Base-by-base conservation (phyloP, 2,888 invertebrate species). In the Stenurella melanura region DNA sequence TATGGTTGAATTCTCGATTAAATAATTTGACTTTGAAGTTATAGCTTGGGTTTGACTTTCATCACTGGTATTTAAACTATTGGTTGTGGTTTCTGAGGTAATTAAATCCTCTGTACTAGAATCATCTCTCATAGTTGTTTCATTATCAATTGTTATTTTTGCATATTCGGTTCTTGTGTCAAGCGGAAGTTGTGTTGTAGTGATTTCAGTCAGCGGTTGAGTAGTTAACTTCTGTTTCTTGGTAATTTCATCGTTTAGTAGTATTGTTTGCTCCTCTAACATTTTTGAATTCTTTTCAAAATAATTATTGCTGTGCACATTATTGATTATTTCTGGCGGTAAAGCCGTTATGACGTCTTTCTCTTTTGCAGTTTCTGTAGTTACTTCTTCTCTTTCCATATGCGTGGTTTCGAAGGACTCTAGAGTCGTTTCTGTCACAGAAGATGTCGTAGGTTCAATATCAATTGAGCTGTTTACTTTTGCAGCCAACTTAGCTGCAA, bases 71-170 rank as follows among this genome's bases (percentile, higher is more conserved):
- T 82, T 79, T 57, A 82, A 72, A 38, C 80, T 78, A 56, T 83
- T 85, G 0, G 89, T 89, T 5, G 89, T 89, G 0, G 89, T 88
- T 83, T 89, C 89, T 81, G 89, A 82, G 6, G 89, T 89, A 42
- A 89, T 81, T 42, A 89, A 83, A 80, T 89, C 89, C 84, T 89
- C 89, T 6, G 88, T 87, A 74, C 87, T 89, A 4, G 86, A 81
- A 61, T 34, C 30, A 34, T 34, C 30, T 15, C 0, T 75, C 18
- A 78, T 60, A 64, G 73, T 77, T 50, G 34, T 69, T 42, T 63
- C 72, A 19, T 67, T 63, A 57, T 70, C 19, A 72, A 54, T 54
- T 42, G 69, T 50, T 50, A 17, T 1, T 50, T 50, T 30, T 18
- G 50, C 1, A 15, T n/a, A 34, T 12, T 72, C 38, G 10, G 30